Evolutionary conservation across 2,888 invertebrate species (phyloP), one percentile per base, ranked within the genome.

Genomic region (Colletes collaris): DNA sequence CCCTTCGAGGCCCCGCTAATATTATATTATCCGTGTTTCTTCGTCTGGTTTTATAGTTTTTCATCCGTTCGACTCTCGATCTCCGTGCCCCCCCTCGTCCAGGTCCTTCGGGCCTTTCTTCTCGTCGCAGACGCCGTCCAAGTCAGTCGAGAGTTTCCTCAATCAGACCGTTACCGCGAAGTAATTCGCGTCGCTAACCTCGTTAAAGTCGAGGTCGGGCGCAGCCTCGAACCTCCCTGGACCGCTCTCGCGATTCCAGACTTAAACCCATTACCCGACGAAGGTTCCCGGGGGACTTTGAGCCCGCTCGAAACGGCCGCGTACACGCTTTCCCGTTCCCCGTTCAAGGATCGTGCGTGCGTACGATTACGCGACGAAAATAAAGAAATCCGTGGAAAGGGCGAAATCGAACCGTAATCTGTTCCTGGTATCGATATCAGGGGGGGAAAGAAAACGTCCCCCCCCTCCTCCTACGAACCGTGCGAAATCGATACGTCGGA

Each of bases 21-120:
- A 92, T 93, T 92, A 89, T 92, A 92, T 93, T 92, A 93, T 90
- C 27, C 92, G 89, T 89, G 87, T 90, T 91, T 91, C 89, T 89
- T 87, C 90, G 87, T 87, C 90, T 88, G 86, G 88, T 88, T 91
- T 91, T 89, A 89, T 91, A 89, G 90, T 91, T 91, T 91, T 90
- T 87, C 88, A 86, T 85, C 82, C 81, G 79, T 69, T 81, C 76
- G 65, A 80, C 44, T 66, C 72, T 64, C 67, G 65, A 68, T 65
- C 60, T 4, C 27, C 59, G 50, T 52, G 8, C 62, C 7, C 49
- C n/a, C 49, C 27, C 10, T 10, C 40, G 13, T 49, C 40, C 60
- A 1, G 49, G 11, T 0, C 7, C 52, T 49, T 65, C 37, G 56
- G 60, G 8, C 67, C 7, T 44, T 16, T 64, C 64, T 52, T 65